phyloP scores from a whole-genome alignment of 2,888 invertebrate species.

The Abrostola triplasia region DNA sequence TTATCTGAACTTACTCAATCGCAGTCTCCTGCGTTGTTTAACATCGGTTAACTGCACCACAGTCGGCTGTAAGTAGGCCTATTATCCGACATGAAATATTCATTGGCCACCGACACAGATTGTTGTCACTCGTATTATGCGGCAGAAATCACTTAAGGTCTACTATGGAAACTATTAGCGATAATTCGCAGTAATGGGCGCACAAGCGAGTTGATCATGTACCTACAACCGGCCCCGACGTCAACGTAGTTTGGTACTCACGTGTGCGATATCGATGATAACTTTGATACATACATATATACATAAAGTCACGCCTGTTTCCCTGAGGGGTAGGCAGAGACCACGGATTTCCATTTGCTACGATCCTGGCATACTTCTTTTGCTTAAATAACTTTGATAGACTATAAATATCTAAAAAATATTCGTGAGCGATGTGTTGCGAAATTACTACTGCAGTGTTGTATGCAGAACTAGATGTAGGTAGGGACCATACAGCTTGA shows the following conservation, averaged over 20 bases:
- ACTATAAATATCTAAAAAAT: constrained; percentile 7
- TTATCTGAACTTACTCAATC: constrained; percentile 48
- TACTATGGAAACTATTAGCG: constrained; percentile 69
- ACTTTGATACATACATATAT: no score
- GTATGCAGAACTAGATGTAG: no score
- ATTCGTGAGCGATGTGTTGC: neutral
- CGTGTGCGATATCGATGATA: constrained; percentile 30
- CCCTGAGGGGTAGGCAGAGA: no score
- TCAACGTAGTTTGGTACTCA: constrained; percentile 21
- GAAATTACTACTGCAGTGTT: no score
- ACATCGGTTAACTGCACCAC: constrained; percentile 66
- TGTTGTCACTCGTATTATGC: constrained; percentile 83
- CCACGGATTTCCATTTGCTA: no score
- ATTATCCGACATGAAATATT: constrained; percentile 83
- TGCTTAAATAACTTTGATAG: constrained; percentile 20
- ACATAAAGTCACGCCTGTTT: no score
- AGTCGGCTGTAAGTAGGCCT: constrained; percentile 72
- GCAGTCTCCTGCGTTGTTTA: constrained; percentile 47
- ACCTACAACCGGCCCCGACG: constrained; percentile 66
- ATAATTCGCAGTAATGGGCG: constrained; percentile 86
- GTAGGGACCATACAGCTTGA: no score
- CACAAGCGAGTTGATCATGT: constrained; percentile 47
- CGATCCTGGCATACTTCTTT: no score
- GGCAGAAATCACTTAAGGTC: constrained; percentile 78
- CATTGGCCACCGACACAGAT: constrained; percentile 79